Conservation (phyloP, 2,797 vertebrate genomes). For the Parauchenoglanis ngamensis region DNA sequence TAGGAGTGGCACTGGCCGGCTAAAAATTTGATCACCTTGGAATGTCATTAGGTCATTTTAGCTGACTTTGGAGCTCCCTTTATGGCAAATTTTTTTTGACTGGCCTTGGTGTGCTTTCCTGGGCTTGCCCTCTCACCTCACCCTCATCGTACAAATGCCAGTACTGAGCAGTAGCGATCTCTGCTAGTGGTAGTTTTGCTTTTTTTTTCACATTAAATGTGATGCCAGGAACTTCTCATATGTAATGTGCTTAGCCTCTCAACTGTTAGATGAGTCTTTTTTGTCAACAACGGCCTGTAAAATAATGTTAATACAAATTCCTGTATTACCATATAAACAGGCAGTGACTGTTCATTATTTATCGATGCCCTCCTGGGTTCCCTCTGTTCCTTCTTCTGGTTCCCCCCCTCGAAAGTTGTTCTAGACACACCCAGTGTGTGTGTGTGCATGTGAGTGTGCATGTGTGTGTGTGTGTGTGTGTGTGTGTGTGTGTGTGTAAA, state of each 20-base stretch:
- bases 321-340: background rate
- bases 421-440: background rate
- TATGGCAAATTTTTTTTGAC: background rate
- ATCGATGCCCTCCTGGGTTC: background rate
- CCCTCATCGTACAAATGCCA: background rate
- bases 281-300: too few relatives aligned
- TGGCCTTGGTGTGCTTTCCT: background rate
- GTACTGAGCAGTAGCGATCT: background rate
- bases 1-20: background rate
- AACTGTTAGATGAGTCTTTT: background rate
- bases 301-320: background rate
- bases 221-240: background rate
- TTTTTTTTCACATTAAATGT: background rate
- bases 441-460: background rate
- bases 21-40: background rate
- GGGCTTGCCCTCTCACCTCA: background rate
- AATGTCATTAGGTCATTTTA: background rate
- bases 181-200: background rate
- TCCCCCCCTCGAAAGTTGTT: background rate
- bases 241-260: background rate
- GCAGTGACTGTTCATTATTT: conserved; percentile 1
- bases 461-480: conserved; percentile 4
- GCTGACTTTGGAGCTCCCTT: background rate
- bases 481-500: background rate
- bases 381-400: background rate